Conservation (phyloP, 1,140 invertebrate genomes). For the Trichomalopsis sarcophagae region DNA sequence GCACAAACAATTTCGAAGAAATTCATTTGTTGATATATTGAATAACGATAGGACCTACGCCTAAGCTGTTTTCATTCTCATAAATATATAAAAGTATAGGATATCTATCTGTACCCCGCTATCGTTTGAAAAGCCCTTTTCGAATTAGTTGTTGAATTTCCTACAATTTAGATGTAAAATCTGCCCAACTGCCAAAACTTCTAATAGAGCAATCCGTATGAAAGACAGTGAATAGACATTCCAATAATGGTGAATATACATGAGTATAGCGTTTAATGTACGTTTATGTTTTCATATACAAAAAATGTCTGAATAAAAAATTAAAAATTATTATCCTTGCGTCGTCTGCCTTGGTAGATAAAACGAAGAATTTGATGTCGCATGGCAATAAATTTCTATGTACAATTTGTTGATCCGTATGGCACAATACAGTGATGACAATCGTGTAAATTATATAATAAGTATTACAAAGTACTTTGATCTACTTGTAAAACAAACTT, state of each 20-base stretch:
- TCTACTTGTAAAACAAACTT: conserved; percentile 22
- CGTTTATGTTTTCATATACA: conserved; percentile 44
- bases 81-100: background rate
- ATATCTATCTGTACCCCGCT: background rate
- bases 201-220: conserved; percentile 1
- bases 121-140: background rate
- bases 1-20: background rate
- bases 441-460: conserved; percentile 26
- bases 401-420: conserved; percentile 64
- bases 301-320: conserved; percentile 42
- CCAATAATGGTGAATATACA: conserved; percentile 44
- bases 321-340: conserved; percentile 16
- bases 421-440: conserved; percentile 60
- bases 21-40: background rate
- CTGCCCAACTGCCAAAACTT: conserved; percentile 42
- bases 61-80: background rate
- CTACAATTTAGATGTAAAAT: conserved; percentile 20
- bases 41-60: background rate
- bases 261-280: conserved; percentile 46
- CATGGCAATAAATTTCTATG: conserved; percentile 53
- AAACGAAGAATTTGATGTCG: conserved; percentile 43
- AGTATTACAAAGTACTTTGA: conserved; percentile 7
- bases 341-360: conserved; percentile 4
- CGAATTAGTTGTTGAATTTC: background rate
- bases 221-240: conserved; percentile 13